Percentiles rank a stretch among this genome's conserved stretches.
phyloP scores from a whole-genome alignment of 2,888 invertebrate species.

The Tridacna gigas region DNA sequence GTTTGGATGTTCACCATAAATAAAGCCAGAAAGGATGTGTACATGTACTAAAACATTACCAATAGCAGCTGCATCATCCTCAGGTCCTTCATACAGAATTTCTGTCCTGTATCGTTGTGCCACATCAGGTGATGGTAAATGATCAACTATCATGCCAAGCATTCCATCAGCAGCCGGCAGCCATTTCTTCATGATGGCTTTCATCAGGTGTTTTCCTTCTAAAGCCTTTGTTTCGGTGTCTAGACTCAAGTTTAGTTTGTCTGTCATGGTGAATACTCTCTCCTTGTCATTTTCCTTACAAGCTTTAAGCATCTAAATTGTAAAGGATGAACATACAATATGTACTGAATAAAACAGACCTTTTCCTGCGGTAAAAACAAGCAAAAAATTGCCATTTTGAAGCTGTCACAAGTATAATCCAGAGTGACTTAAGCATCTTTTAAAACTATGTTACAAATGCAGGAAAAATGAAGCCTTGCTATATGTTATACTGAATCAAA shows the following conservation, averaged over 20 bases:
- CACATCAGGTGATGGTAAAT: constrained; percentile 98
- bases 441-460: too few species aligned
- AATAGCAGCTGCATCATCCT: constrained; percentile 97
- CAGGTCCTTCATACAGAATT: constrained; percentile 99
- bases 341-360: too few species aligned
- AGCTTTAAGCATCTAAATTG: constrained; percentile 69
- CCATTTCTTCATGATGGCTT: constrained; percentile 99
- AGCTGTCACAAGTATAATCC: too few species aligned
- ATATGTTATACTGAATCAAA: too few species aligned
- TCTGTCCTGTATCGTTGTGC: constrained; percentile 99
- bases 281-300: constrained; percentile 73
- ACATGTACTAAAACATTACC: constrained; percentile 85
- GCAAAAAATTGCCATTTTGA: too few species aligned
- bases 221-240: constrained; percentile 98
- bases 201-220: constrained; percentile 95
- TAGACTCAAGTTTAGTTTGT: constrained; percentile 95
- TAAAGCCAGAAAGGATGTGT: background rate
- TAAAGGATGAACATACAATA: too few species aligned
- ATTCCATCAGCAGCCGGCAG: constrained; percentile 99
- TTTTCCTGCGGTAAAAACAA: too few species aligned
- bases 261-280: constrained; percentile 93
- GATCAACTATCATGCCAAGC: constrained; percentile 99
- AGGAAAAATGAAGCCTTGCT: too few species aligned
- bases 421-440: too few species aligned
- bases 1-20: too few species aligned